Percentiles rank a stretch among this genome's conserved stretches.
Conservation (phyloP, 2,797 vertebrate species). For the Ceryle rudis region DNA sequence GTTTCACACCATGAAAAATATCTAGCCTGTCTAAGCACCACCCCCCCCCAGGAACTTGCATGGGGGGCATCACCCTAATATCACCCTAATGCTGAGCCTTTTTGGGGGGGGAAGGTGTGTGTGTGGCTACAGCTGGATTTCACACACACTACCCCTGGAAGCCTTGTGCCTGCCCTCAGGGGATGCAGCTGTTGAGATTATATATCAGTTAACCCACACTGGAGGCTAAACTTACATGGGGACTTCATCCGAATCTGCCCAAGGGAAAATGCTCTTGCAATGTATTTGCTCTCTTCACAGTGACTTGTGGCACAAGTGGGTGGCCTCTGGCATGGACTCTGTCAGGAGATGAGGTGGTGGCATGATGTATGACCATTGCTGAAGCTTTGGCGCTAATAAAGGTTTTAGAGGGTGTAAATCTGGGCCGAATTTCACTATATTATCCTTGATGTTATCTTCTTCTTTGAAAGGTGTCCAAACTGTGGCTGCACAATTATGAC, state of each 20-base stretch:
- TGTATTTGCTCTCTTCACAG: not conserved
- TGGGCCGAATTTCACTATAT: not conserved
- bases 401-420: not conserved
- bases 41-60: fast-evolving
- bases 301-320: fast-evolving
- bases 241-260: not conserved
- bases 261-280: not conserved
- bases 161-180: not conserved
- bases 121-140: not conserved
- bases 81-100: not conserved
- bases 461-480: conserved; percentile 34
- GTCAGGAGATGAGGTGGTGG: not conserved
- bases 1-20: not conserved
- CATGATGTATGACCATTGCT: not conserved
- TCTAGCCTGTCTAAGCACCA: not conserved
- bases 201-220: fast-evolving
- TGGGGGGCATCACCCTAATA: fast-evolving
- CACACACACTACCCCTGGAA: not conserved
- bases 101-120: not conserved
- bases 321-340: not conserved
- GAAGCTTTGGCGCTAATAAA: not conserved
- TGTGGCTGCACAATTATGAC: conserved; percentile 31
- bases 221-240: not conserved
- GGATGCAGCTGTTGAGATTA: not conserved
- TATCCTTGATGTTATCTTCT: not conserved